Base-by-base conservation (phyloP, 2,797 vertebrate genomes). In the Geotria australis region DNA sequence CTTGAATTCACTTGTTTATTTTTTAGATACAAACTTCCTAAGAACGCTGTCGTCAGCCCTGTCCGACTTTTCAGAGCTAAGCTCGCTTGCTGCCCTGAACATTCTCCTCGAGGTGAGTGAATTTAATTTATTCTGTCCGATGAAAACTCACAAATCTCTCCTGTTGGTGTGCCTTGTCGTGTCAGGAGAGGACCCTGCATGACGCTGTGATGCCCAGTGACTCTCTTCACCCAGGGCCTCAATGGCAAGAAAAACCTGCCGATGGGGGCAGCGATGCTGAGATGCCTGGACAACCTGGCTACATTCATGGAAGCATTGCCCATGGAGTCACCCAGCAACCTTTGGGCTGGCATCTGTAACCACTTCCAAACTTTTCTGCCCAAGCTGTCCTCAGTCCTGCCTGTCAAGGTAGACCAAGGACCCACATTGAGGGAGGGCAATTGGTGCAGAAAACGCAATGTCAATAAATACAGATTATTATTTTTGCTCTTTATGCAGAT, bases 281-380 rank as follows among this genome's bases (percentile, higher is more conserved):
- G 88, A 66, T 98, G 91, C 69, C 77, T 98, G 62, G 91, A 98
- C 65, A 98, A 98, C 70, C 86, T 95, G 1, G 85, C 86, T 59
- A 73, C 81, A n/a, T 98, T 88, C 63, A 93, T 98, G 91, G 91
- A 98, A 73, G 85, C 88, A 61, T 74, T 98, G 65, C 86, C 89
- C 2, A 96, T 98, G 89, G 91, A 98, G 70, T 83, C 83, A 2
- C 91, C 88, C 10, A 96, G 85, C 72, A 98, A 93, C 72, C 82
- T 96, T 63, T 98, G 91, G 91, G 81, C 84, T 48, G 91, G 83
- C 47, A 93, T 96, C 66, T 95, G 86, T 70, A 96, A 85, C 69
- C 89, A 96, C 70, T 96, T 94, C 73, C 91, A 98, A 74, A 88
- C 89, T 12, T 96, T 98, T 65, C 77, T 98, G 61, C 77, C 86